A percentile compares a stretch with the other conserved stretches of the same genome.
phyloP scores from a whole-genome alignment of 2,888 invertebrate genomes.

The Agrilus cyanescens region DNA sequence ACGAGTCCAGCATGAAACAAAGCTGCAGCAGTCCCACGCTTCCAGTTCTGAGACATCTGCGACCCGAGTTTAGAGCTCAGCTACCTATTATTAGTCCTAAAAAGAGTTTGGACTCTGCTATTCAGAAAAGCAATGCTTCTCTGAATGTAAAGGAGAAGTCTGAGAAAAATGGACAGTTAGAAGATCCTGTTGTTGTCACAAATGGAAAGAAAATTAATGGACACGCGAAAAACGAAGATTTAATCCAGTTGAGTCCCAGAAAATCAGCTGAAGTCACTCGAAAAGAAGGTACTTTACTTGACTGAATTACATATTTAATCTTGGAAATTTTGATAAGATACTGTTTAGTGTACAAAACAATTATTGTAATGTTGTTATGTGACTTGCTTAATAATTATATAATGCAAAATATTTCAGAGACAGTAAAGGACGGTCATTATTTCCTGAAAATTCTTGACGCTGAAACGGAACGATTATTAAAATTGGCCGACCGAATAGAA shows the following conservation, averaged over 20 bases:
- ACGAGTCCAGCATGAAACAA: slow-evolving; percentile 30
- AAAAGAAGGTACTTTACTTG: too few relatives aligned
- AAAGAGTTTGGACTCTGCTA: slow-evolving; percentile 26
- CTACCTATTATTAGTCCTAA: slow-evolving; percentile 58
- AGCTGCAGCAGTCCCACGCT: slow-evolving; percentile 40
- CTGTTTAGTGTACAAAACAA: too few relatives aligned
- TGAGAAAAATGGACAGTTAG: background rate
- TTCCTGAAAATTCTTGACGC: slow-evolving; percentile 63
- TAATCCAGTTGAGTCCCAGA: too few relatives aligned
- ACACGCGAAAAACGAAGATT: slow-evolving; percentile 16
- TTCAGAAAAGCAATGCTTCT: background rate
- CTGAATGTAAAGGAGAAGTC: background rate
- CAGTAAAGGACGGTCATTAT: slow-evolving; percentile 62
- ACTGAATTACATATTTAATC: too few relatives aligned
- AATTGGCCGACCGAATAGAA: slow-evolving; percentile 56
- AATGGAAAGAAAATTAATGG: slow-evolving; percentile 22
- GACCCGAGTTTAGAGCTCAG: slow-evolving; percentile 79
- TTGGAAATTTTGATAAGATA: too few relatives aligned
- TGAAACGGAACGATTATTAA: slow-evolving; percentile 59
- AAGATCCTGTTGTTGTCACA: background rate
- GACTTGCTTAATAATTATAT: too few relatives aligned
- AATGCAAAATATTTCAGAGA: slow-evolving; percentile 11
- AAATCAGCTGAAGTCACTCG: too few relatives aligned
- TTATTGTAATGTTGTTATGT: too few relatives aligned
- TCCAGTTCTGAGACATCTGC: slow-evolving; percentile 70